Base-by-base conservation (phyloP, 1,140 invertebrate species). In the Cherax quadricarinatus region DNA sequence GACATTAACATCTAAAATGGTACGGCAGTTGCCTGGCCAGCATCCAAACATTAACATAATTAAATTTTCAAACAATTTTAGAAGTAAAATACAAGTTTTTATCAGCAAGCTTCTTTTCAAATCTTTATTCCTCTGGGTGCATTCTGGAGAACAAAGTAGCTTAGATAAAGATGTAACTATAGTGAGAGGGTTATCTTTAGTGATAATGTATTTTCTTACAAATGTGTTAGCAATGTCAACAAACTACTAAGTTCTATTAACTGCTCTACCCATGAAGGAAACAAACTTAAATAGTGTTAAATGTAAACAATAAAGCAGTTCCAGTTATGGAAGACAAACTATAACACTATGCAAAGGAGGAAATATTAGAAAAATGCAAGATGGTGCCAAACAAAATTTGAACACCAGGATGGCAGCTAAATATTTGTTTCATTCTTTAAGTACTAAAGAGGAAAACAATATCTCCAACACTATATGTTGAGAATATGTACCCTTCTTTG, bases 361-460 rank as follows among this genome's bases (percentile, higher is more conserved):
- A 60, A 51, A 66, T n/a, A 24, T 84, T n/a, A 84, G 82, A 62
- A 84, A 84, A 82, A 78, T 78, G 70, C 70, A 87, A 79, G 62
- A 53, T 53, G 70, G 78, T 78, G 75, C 70, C 75, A 78, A 78
- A 78, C 73, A 87, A 82, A 21, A 87, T 51, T 57, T 79, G 53
- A 73, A 87, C 75, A 78, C 49, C 60, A 57, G 70, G 66, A 87
- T 87, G 86, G 86, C 86, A 87, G 73, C 86, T 79, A 78, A 53
- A 60, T 75, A 87, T 87, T 87, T 73, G 86, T 87, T 87, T 87
- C 73, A 87, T 79, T 87, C 86, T 87, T 87, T 87, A 87, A 87
- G 86, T 87, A 87, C 86, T 87, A 87, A 87, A 87, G 86, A 87
- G 86, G 86, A 87, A 87, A 87, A 87, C 86, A 87, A 87, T 75